Evolutionary conservation across 1,140 invertebrate species (phyloP).

Genomic region (Caenorhabditis brenneri): DNA sequence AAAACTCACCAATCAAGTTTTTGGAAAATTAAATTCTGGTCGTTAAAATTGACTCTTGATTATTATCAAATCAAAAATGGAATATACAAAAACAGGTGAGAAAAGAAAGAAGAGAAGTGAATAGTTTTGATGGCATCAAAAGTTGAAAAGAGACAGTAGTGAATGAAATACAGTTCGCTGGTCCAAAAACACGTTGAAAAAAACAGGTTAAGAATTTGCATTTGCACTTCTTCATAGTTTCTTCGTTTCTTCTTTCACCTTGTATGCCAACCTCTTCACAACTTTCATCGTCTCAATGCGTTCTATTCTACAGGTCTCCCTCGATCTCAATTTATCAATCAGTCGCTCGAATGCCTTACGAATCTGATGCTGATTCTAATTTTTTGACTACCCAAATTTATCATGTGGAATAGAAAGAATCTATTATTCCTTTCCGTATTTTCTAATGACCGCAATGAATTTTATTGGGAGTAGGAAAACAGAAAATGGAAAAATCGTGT

Average conservation of each 20-base stretch:
- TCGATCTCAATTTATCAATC: conserved; percentile 35
- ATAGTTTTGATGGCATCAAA: conserved; percentile 15
- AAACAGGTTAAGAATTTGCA: conserved; percentile 34
- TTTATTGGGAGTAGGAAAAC: neutral
- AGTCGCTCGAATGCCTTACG: conserved; percentile 1
- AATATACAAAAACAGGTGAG: conserved; percentile 5
- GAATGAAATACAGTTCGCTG: neutral
- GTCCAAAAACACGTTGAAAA: conserved; percentile 28
- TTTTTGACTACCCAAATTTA: conserved; percentile 29
- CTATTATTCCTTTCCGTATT: neutral
- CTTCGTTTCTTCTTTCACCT: neutral
- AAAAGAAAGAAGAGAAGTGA: neutral
- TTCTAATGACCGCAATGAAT: neutral
- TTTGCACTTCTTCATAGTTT: neutral
- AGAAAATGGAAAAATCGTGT: conserved; percentile 5
- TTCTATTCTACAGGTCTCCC: conserved; percentile 22
- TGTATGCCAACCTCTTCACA: conserved; percentile 34
- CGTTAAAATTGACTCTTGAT: neutral
- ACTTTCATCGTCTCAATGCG: conserved; percentile 31
- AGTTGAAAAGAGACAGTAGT: conserved; percentile 4
- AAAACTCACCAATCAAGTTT: neutral
- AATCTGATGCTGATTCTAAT: conserved; percentile 18
- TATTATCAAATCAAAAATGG: neutral
- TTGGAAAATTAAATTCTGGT: neutral
- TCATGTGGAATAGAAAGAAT: neutral